These are phyloP conservation scores for Myotis davidii DNA, from an alignment of 2,113 vertebrate species.

Conservation along the genomic window DNA sequence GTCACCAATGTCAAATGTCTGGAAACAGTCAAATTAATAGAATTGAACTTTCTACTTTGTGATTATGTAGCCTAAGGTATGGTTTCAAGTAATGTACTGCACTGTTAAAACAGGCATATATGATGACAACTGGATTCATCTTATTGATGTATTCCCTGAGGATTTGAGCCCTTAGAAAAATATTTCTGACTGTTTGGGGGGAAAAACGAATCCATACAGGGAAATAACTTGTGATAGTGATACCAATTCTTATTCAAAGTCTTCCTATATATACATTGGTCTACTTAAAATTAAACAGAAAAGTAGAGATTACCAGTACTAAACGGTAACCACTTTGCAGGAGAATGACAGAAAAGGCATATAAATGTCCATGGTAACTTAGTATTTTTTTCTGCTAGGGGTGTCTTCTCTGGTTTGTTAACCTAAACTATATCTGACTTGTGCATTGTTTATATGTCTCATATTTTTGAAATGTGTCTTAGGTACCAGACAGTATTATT, in stretches of 20 bases:
- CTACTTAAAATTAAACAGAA: not conserved
- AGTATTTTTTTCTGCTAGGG: not conserved
- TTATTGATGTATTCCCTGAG: not conserved
- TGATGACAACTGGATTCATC: not conserved
- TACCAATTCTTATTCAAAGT: not conserved
- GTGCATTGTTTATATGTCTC: not conserved
- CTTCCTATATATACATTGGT: not conserved
- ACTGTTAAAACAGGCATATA: not conserved
- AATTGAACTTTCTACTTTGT: not conserved
- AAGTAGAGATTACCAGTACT: not conserved
- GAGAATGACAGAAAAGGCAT: not conserved
- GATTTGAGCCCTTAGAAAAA: not conserved
- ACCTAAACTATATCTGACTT: not conserved
- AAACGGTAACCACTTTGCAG: not conserved
- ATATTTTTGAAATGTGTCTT: constrained; percentile 22
- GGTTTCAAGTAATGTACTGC: not conserved
- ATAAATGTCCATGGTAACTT: not conserved
- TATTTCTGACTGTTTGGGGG: not conserved
- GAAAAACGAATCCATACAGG: not conserved
- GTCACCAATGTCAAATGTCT: not conserved
- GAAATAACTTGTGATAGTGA: not conserved
- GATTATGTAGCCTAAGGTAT: not conserved
- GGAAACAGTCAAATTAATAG: not conserved
- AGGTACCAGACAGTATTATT: not conserved
- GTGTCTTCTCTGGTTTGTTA: not conserved